These are phyloP conservation scores for Furcifer pardalis DNA, from an alignment of 2,797 vertebrate genomes.

Conservation along the genomic window DNA sequence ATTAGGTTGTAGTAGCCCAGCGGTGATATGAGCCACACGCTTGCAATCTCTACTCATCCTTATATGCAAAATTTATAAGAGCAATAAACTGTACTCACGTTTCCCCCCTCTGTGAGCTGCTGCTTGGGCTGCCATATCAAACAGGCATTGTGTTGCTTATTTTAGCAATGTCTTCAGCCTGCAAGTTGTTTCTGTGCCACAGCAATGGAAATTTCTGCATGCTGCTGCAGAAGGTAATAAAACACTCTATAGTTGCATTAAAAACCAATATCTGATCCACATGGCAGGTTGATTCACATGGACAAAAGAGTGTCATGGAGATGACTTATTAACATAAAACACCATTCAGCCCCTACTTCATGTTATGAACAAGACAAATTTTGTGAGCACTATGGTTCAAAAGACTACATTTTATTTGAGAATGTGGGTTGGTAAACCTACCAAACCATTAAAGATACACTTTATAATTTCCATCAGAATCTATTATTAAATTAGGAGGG, in stretches of 20 bases:
- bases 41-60: slow-evolving; percentile 20
- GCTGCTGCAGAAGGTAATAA: background rate
- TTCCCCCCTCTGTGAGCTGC: background rate
- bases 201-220: background rate
- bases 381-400: background rate
- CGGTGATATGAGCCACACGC: slow-evolving; percentile 2
- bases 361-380: too few relatives aligned
- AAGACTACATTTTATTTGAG: background rate
- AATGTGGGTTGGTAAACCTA: background rate
- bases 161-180: background rate
- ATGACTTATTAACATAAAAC: background rate
- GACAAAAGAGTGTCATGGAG: background rate
- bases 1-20: slow-evolving; percentile 45
- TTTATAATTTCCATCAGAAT: background rate
- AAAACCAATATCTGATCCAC: background rate
- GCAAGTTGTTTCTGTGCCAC: background rate
- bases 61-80: slow-evolving; percentile 9
- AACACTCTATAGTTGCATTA: background rate
- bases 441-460: background rate
- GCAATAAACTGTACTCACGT: background rate
- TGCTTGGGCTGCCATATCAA: background rate
- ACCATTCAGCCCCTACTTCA: background rate
- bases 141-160: background rate
- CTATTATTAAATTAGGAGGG: background rate
- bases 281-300: background rate